Conservation (phyloP, 2,888 invertebrate genomes). For the Scotopteryx bipunctaria region DNA sequence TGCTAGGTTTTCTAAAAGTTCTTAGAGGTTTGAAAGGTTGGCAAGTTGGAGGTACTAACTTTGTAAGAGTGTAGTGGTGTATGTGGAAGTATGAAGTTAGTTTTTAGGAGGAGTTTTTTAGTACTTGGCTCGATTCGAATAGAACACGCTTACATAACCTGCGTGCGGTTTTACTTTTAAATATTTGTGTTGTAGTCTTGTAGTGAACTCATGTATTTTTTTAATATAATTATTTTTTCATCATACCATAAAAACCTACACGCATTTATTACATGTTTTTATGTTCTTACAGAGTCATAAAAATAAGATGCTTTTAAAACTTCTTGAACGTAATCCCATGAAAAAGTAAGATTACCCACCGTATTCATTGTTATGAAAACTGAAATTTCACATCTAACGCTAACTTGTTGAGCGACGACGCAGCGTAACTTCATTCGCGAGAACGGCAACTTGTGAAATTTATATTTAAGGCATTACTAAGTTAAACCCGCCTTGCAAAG, state of each 20-base stretch:
- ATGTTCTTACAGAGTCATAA: neutral
- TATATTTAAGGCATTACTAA: slow-evolving; percentile 77
- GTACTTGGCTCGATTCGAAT: slow-evolving; percentile 2
- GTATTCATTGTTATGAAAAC: slow-evolving; percentile 34
- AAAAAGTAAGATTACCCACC: slow-evolving; percentile 22
- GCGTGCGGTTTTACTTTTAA: too few species aligned
- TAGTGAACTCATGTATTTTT: too few species aligned
- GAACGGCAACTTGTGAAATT: slow-evolving; percentile 69
- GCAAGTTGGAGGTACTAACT: slow-evolving; percentile 27
- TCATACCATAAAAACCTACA: too few species aligned
- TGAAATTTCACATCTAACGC: slow-evolving; percentile 49
- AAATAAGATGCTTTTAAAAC: slow-evolving; percentile 3
- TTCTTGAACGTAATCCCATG: slow-evolving; percentile 7
- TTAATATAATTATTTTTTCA: too few species aligned
- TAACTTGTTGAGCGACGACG: slow-evolving; percentile 73
- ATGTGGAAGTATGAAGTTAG: slow-evolving; percentile 25
- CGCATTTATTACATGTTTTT: too few species aligned
- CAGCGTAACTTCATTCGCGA: slow-evolving; percentile 70
- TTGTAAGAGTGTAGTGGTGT: slow-evolving; percentile 19
- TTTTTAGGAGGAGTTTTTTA: slow-evolving; percentile 17
- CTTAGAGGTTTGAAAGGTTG: slow-evolving; percentile 29
- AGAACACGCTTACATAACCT: too few species aligned
- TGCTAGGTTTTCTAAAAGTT: slow-evolving; percentile 31
- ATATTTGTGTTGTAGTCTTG: too few species aligned
- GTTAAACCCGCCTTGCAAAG: slow-evolving; percentile 69